Evolutionary conservation across 2,888 invertebrate genomes (phyloP).

Genomic region (Parelbella ahira): DNA sequence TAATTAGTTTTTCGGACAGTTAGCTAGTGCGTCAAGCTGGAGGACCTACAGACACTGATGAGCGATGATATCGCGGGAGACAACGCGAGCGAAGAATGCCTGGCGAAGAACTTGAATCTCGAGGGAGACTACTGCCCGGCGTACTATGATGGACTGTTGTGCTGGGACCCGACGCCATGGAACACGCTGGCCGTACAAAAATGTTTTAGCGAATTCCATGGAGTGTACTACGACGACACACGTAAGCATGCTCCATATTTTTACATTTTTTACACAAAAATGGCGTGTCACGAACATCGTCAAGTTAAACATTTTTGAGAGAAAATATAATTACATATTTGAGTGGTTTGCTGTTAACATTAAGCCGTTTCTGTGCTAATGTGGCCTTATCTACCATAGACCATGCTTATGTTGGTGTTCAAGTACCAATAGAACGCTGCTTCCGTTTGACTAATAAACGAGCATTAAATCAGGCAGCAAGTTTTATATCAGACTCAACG

Average conservation of each 20-base stretch:
- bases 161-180: conserved; percentile 90
- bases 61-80: conserved; percentile 55
- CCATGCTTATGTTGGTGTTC: too few relatives aligned
- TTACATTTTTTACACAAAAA: too few relatives aligned
- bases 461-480: too few relatives aligned
- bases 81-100: conserved; percentile 64
- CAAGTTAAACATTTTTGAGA: too few relatives aligned
- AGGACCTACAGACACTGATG: conserved; percentile 69
- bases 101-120: conserved; percentile 50
- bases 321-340: too few relatives aligned
- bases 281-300: too few relatives aligned
- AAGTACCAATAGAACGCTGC: too few relatives aligned
- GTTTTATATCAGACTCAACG: too few relatives aligned
- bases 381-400: too few relatives aligned
- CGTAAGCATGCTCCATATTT: conserved; percentile 82
- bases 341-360: too few relatives aligned
- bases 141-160: conserved; percentile 87
- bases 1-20: conserved; percentile 36
- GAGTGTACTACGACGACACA: conserved; percentile 88
- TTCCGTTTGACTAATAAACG: too few relatives aligned
- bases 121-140: conserved; percentile 79
- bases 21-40: conserved; percentile 61
- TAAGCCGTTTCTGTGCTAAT: too few relatives aligned
- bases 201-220: conserved; percentile 89
- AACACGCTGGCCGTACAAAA: conserved; percentile 85